Base-by-base conservation (phyloP, 2,888 invertebrate species). In the Rhagophthalmus giganteus region DNA sequence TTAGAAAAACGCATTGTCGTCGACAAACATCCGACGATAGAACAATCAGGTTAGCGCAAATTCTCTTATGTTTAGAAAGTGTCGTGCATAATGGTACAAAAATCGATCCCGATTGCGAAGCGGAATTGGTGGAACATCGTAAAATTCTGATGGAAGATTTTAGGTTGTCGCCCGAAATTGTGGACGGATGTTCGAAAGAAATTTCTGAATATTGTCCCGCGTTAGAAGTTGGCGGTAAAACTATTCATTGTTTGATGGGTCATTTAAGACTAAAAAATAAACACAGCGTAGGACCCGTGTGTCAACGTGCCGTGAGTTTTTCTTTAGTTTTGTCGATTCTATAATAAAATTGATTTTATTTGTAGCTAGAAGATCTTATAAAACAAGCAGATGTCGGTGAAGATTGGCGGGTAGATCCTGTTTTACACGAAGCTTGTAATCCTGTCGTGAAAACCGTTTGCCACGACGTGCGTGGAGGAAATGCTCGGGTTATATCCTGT, bases 211-310 rank as follows among this genome's bases (percentile, higher is more conserved):
- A 85, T 61, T 95, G 94, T 73, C 80, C 81, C 59, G 83, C 84
- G 10, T 78, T 87, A 56, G 89, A 90, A 71, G 79, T 84, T 42
- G 92, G 90, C 2, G 94, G 92, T 0, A 87, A 87, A 69, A 96
- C 96, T 0, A 88, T 99, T 59, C 97, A 98, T 71, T 99, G 98
- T 70, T 77, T 99, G 30, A 92, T 98, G 92, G 88, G 90, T 27
- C 87, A 91, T 73, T 88, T 90, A 1, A 82, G 88, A 79, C 82
- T 58, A 79, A 80, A 64, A 78, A 79, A 63, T 82, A 81, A 45
- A 63, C 84, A 84, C 5, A 77, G 86, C 57, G 84, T 93, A 15
- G 82, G 85, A 24, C 71, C 81, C 10, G 76, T 78, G 37, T 94
- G 94, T 66, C 84, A 86, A 70, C 81, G 86, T 69, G 88, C 91